Evolutionary conservation across 23 tunicate genomes (phyloP).

Genomic region (Botrylloides violaceus): DNA sequence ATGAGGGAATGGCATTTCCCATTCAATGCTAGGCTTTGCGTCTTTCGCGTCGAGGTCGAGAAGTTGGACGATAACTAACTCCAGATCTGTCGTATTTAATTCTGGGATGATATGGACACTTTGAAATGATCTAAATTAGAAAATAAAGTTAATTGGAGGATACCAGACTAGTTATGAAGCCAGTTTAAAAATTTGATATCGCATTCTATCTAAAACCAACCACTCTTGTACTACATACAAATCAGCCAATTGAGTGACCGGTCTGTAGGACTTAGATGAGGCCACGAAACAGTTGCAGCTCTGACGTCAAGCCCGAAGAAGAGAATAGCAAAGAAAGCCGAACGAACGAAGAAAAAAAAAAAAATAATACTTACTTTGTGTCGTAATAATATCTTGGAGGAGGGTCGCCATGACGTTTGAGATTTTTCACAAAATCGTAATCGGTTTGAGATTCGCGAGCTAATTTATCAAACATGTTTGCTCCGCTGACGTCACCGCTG

Average conservation of each 20-base stretch:
- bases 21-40: constrained; percentile 54
- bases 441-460: constrained; percentile 69
- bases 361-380: constrained; percentile 63
- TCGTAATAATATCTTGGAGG: constrained; percentile 80
- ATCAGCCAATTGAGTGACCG: too few species aligned
- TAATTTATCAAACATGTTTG: constrained; percentile 59
- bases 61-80: constrained; percentile 58
- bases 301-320: too few species aligned
- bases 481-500: constrained; percentile 66
- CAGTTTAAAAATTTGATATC: too few species aligned
- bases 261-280: too few species aligned
- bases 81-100: constrained; percentile 60
- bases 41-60: constrained; percentile 56
- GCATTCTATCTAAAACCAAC: too few species aligned
- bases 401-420: constrained; percentile 64
- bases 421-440: constrained; percentile 72
- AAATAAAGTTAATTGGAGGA: too few species aligned
- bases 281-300: too few species aligned
- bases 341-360: too few species aligned
- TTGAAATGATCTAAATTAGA: constrained; percentile 44
- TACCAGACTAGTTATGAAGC: not conserved
- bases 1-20: constrained; percentile 93
- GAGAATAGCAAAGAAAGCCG: too few species aligned
- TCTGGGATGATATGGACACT: constrained; percentile 55
- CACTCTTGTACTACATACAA: too few species aligned